Evolutionary conservation across 2,113 vertebrate genomes (phyloP).

Genomic region (Aldabrachelys gigantea): DNA sequence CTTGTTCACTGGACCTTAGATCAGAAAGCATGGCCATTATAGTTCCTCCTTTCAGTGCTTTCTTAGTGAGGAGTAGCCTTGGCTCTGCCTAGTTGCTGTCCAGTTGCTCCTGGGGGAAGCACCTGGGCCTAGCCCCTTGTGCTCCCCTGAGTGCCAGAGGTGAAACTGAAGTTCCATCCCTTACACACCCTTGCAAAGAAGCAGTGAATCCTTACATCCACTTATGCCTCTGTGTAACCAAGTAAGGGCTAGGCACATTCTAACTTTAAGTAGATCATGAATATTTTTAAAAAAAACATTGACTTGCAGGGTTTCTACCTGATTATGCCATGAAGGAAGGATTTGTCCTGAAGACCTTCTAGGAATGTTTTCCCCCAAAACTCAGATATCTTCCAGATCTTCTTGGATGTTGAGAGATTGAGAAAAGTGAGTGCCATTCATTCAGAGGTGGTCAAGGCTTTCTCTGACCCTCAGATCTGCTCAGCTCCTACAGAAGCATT

Average conservation of each 20-base stretch:
- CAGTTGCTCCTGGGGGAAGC: neutral
- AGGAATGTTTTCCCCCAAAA: neutral
- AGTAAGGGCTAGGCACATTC: neutral
- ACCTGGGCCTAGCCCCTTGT: neutral
- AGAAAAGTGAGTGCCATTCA: neutral
- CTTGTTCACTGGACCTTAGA: neutral
- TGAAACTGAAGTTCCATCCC: neutral
- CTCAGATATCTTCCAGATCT: neutral
- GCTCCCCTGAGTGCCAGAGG: neutral
- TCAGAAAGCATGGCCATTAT: neutral
- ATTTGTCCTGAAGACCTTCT: neutral
- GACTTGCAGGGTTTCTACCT: neutral
- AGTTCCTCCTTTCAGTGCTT: neutral
- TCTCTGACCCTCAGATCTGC: neutral
- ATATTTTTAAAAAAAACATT: neutral
- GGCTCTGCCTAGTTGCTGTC: neutral
- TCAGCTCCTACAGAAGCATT: neutral
- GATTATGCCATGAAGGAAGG: neutral
- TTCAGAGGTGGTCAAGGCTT: no score
- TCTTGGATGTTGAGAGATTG: neutral
- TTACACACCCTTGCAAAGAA: neutral
- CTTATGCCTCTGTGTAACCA: neutral
- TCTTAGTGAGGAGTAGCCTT: neutral
- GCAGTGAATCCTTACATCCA: neutral
- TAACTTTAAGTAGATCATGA: neutral